Base-by-base conservation (phyloP, 2,797 vertebrate species). In the Mormyrops boulengeri region DNA sequence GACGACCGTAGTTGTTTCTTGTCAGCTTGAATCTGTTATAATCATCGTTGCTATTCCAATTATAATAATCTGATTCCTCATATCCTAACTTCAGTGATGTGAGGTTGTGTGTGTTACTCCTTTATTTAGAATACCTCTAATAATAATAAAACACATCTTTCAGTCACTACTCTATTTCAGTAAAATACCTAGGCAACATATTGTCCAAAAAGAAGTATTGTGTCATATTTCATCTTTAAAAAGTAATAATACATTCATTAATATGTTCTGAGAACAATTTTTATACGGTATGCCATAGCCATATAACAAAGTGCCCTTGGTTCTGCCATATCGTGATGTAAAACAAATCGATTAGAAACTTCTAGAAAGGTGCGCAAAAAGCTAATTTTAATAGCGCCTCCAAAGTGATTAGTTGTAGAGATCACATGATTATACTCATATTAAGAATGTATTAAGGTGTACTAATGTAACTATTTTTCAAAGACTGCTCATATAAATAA, bases 21-120 rank as follows among this genome's bases (percentile, higher is more conserved):
- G 86, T 90, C 89, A 88, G 86, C 89, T 90, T 88, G 86, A 88
- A 73, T 90, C 69, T 47, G 69, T 30, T 26, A 41, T 80, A 82
- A 77, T 80, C 86, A 77, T 44, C 38, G 53, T 19, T 49, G 50
- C 66, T 47, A 52, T 38, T 77, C 38, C 62, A 80, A 60, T 88
- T 90, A 82, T 89, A 62, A 85, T 22, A 34, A 89, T 89, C 50
- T 69, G 55, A 62, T 66, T 89, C 30, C 47, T 69, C 62, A 86
- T 89, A 50, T 89, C 89, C 85, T 38, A 49, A 89, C 60, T 44
- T 49, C 47, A 50, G 60, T 66, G 57, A 17, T 34, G 80, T 50
- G 82, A 66, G 47, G 38, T 30, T 89, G 49, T 8, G n/a, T 3
- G 9, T 62, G 34, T 50, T 3, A 44, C n/a, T 44, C 77, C 53